Conservation (phyloP, 2,888 invertebrate species). For the Nezara viridula region DNA sequence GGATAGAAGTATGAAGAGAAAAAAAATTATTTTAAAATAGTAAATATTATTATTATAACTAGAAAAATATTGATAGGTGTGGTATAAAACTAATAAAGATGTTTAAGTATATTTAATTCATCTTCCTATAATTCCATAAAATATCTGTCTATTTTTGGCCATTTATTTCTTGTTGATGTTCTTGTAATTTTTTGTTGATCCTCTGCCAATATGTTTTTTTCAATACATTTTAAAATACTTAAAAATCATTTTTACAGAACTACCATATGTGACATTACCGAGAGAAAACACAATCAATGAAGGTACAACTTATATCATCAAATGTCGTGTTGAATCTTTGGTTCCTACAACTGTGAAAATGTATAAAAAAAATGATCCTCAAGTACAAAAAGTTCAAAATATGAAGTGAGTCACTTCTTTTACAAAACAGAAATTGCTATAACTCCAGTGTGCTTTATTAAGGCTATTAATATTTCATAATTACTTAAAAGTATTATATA, state of each 20-base stretch:
- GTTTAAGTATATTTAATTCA: too few species aligned
- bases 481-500: background rate
- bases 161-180: too few species aligned
- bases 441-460: background rate
- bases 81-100: too few species aligned
- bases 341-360: constrained; percentile 76
- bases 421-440: background rate
- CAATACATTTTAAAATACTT: constrained; percentile 45
- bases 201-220: too few species aligned
- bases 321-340: constrained; percentile 76
- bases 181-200: too few species aligned
- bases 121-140: too few species aligned
- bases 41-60: too few species aligned
- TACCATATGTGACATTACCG: constrained; percentile 72
- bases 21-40: too few species aligned
- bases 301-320: constrained; percentile 70
- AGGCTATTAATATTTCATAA: background rate
- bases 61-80: too few species aligned
- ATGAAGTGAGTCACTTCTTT: constrained; percentile 55
- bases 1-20: too few species aligned
- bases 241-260: constrained; percentile 68
- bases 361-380: constrained; percentile 68
- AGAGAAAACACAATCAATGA: constrained; percentile 68
- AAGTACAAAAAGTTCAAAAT: constrained; percentile 30
- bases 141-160: too few species aligned